A percentile compares a stretch with the other conserved stretches of the same genome.
Evolutionary conservation across 2,113 vertebrate species (phyloP).

Genomic region (Mormyrus lacerda): DNA sequence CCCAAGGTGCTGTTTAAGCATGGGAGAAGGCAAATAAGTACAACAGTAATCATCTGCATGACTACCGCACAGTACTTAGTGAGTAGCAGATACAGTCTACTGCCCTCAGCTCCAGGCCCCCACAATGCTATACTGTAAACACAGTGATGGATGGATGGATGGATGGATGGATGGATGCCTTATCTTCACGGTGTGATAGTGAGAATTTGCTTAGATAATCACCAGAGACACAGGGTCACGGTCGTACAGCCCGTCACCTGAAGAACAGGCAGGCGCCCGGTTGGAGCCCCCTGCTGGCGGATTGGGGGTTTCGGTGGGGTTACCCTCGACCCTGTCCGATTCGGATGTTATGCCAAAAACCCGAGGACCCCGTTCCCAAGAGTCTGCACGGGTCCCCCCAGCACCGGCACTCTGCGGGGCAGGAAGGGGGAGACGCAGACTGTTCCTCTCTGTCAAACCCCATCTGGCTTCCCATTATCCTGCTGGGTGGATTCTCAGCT

Average conservation of each 20-base stretch:
- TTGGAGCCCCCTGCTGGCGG: not conserved
- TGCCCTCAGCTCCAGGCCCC: not conserved
- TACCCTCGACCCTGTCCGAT: not conserved
- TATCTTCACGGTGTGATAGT: not conserved
- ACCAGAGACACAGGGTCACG: not conserved
- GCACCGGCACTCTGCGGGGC: not conserved
- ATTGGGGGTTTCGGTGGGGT: not conserved
- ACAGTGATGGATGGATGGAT: not conserved
- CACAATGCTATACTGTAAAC: not conserved
- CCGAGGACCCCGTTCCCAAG: not conserved
- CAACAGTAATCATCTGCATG: not conserved
- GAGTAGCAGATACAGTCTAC: not conserved
- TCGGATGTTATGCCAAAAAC: not conserved
- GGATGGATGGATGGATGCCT: not conserved
- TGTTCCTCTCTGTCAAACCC: slow-evolving; percentile 1
- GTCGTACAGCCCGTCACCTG: not conserved
- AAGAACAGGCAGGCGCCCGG: not conserved
- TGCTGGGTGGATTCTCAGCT: slow-evolving; percentile 20
- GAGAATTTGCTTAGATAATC: not conserved
- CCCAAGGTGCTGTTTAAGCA: too few relatives aligned
- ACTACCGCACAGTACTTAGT: not conserved
- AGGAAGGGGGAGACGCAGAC: not conserved
- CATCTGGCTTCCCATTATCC: not conserved
- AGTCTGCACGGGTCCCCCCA: not conserved
- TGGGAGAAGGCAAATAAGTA: not conserved